Evolutionary conservation across 2,797 vertebrate genomes (phyloP).

Genomic region (Eospalax fontanierii): DNA sequence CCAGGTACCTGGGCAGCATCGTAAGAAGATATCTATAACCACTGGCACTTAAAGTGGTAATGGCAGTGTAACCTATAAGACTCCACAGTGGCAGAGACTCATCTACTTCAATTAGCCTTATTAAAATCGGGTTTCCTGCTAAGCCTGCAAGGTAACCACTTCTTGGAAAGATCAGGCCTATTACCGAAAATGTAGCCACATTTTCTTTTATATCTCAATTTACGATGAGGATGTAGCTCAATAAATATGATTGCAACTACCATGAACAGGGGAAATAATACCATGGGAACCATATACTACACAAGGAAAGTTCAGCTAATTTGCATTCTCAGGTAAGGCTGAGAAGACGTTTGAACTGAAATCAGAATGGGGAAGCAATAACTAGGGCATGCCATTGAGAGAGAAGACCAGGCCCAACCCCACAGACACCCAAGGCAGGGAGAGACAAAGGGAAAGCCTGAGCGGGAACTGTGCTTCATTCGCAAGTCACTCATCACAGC

Average conservation of each 20-base stretch:
- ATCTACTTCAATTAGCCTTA: neutral
- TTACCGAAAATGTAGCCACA: neutral
- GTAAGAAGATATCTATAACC: neutral
- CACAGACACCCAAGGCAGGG: too few species aligned
- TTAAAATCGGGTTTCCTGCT: neutral
- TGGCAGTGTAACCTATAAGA: rapidly evolving
- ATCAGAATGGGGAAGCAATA: neutral
- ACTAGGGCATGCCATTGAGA: neutral
- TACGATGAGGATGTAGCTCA: neutral
- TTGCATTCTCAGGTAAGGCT: neutral
- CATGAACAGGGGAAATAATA: neutral
- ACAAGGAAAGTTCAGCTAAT: conserved; percentile 9
- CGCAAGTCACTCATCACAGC: too few species aligned
- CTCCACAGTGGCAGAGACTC: neutral
- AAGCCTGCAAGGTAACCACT: neutral
- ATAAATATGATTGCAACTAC: neutral
- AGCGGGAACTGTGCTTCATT: neutral
- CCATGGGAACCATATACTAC: neutral
- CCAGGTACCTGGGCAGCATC: neutral
- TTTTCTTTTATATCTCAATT: neutral
- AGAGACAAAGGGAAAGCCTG: neutral
- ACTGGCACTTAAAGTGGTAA: neutral
- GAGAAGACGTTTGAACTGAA: neutral
- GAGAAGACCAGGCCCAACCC: neutral
- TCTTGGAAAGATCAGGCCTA: neutral